phyloP scores from a whole-genome alignment of 2,888 invertebrate species.

The Plagodis dolabraria region DNA sequence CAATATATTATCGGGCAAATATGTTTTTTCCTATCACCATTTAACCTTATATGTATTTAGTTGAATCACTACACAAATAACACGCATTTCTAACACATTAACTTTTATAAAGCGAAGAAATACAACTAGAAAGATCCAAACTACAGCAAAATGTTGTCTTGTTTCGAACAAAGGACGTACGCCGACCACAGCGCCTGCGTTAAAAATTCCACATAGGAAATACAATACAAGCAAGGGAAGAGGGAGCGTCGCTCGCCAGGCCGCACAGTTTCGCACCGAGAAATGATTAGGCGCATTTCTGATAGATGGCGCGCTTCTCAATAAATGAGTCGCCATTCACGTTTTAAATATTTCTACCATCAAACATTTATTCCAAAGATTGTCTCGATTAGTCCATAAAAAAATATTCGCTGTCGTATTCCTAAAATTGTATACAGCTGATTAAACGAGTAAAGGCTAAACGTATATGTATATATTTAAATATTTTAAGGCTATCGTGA shows the following conservation, averaged over 20 bases:
- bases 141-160: constrained; percentile 81
- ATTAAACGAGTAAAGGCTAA: too few relatives aligned
- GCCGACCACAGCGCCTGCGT: constrained; percentile 83
- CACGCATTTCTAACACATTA: constrained; percentile 66
- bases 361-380: too few relatives aligned
- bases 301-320: constrained; percentile 72
- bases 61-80: constrained; percentile 51
- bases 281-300: constrained; percentile 47
- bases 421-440: too few relatives aligned
- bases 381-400: too few relatives aligned
- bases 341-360: too few relatives aligned
- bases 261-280: constrained; percentile 15
- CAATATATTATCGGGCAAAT: constrained; percentile 60
- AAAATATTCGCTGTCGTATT: too few relatives aligned
- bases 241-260: constrained; percentile 65
- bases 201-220: constrained; percentile 61
- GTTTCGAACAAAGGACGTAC: constrained; percentile 85
- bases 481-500: too few relatives aligned
- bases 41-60: constrained; percentile 53
- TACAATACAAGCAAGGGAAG: background rate
- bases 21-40: constrained; percentile 47
- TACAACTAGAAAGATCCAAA: constrained; percentile 70
- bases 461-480: too few relatives aligned
- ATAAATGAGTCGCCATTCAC: constrained; percentile 30
- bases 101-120: constrained; percentile 54